Evolutionary conservation across 1,140 invertebrate species (phyloP).

Genomic region (Drosophila kurseongensis): DNA sequence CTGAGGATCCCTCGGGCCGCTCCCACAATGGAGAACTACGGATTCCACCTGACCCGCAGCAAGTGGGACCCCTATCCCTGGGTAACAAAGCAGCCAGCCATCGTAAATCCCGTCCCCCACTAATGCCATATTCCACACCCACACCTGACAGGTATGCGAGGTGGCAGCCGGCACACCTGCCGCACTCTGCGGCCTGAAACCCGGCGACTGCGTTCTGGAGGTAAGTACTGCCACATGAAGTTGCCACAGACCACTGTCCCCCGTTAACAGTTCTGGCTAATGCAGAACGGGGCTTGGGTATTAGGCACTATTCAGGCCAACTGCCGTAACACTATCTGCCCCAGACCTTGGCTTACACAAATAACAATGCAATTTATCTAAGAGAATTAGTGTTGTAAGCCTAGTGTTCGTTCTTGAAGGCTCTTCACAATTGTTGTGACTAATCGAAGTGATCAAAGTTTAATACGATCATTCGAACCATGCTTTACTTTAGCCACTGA

Average conservation of each 20-base stretch:
- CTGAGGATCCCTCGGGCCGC: constrained; percentile 71
- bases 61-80: constrained; percentile 91
- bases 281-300: background rate
- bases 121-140: constrained; percentile 47
- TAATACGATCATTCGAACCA: too few relatives aligned
- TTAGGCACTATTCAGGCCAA: background rate
- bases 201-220: constrained; percentile 88
- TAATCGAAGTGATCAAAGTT: too few relatives aligned
- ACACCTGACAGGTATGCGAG: constrained; percentile 79
- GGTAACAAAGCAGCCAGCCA: constrained; percentile 81
- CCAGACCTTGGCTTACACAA: background rate
- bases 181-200: constrained; percentile 84
- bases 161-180: constrained; percentile 85
- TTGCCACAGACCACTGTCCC: background rate
- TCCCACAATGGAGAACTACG: constrained; percentile 84
- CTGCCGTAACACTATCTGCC: background rate
- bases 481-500: too few relatives aligned
- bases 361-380: background rate
- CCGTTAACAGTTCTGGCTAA: background rate
- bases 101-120: constrained; percentile 26
- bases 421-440: too few relatives aligned
- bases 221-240: constrained; percentile 52
- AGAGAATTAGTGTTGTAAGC: background rate
- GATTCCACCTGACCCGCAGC: constrained; percentile 88
- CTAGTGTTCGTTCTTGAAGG: too few relatives aligned